These are phyloP conservation scores for Druon quercuslanigerum DNA, from an alignment of 1,140 invertebrate species.

Conservation along the genomic window DNA sequence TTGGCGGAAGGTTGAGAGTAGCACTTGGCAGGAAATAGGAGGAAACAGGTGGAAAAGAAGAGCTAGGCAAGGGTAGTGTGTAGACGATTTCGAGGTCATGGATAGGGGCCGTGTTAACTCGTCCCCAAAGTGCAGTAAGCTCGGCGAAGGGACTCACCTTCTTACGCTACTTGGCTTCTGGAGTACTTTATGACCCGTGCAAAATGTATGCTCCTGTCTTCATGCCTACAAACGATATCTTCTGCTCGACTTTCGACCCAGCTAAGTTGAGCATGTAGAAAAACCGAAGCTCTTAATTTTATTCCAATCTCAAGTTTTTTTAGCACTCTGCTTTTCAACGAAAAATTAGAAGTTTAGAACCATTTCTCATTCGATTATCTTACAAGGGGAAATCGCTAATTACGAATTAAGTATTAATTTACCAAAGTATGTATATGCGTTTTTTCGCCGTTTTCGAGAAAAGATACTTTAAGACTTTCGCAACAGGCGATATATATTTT, in stretches of 20 bases:
- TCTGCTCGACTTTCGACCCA: neutral
- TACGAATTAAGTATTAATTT: no score
- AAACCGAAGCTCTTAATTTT: no score
- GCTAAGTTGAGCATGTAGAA: conserved; percentile 45
- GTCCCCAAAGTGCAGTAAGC: conserved; percentile 72
- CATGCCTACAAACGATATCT: conserved; percentile 26
- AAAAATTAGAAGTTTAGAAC: no score
- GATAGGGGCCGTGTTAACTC: conserved; percentile 62
- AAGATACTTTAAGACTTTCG: neutral
- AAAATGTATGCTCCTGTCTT: conserved; percentile 64
- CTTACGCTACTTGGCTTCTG: conserved; percentile 43
- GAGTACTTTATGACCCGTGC: conserved; percentile 67
- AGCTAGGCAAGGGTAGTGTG: neutral
- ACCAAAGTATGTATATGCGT: no score
- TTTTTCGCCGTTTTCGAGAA: neutral
- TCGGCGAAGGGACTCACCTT: conserved; percentile 56
- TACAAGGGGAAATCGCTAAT: no score
- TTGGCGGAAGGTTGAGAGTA: conserved; percentile 9
- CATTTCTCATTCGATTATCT: no score
- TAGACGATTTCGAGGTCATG: conserved; percentile 14
- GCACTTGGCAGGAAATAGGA: neutral
- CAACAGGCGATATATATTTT: no score
- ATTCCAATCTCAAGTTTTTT: neutral
- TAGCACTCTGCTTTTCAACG: no score
- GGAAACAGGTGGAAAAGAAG: conserved; percentile 23